phyloP scores from a whole-genome alignment of 2,888 invertebrate genomes.

The Lasioglossum zephyrum region DNA sequence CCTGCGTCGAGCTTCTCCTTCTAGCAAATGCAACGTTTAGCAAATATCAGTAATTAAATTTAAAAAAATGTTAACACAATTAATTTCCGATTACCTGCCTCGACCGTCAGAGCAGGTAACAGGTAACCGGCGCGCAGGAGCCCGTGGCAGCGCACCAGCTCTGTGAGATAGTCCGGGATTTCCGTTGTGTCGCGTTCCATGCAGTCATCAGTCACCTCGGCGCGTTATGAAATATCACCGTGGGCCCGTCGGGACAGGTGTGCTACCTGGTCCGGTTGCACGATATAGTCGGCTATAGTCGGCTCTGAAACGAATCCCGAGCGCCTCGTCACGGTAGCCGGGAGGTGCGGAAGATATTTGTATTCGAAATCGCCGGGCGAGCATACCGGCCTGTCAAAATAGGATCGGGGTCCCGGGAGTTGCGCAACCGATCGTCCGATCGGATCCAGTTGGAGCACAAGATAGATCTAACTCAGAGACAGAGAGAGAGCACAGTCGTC shows the following conservation, averaged over 20 bases:
- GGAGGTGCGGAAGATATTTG: conserved; percentile 57
- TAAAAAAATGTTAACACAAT: not conserved
- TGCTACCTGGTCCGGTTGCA: conserved; percentile 35
- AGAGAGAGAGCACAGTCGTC: not conserved
- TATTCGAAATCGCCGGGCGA: conserved; percentile 49
- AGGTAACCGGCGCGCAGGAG: not conserved
- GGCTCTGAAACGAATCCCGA: conserved; percentile 46
- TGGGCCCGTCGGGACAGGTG: conserved; percentile 50
- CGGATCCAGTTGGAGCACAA: conserved; percentile 9
- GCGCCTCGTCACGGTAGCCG: conserved; percentile 48
- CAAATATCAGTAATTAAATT: no score
- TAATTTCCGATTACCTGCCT: not conserved
- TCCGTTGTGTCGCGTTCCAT: conserved; percentile 44
- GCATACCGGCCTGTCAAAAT: conserved; percentile 59
- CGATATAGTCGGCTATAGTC: conserved; percentile 11
- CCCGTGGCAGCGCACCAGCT: not conserved
- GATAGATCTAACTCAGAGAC: not conserved
- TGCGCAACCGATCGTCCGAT: conserved; percentile 50
- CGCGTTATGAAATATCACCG: conserved; percentile 58
- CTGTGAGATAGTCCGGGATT: conserved; percentile 36
- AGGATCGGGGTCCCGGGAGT: conserved; percentile 39
- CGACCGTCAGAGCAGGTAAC: not conserved
- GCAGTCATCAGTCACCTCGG: conserved; percentile 53
- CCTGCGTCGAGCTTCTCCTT: no score
- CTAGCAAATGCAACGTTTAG: no score